Evolutionary conservation across 64 coral and sea anemone species (phyloP).

Genomic region (Astreopora myriophthalma): DNA sequence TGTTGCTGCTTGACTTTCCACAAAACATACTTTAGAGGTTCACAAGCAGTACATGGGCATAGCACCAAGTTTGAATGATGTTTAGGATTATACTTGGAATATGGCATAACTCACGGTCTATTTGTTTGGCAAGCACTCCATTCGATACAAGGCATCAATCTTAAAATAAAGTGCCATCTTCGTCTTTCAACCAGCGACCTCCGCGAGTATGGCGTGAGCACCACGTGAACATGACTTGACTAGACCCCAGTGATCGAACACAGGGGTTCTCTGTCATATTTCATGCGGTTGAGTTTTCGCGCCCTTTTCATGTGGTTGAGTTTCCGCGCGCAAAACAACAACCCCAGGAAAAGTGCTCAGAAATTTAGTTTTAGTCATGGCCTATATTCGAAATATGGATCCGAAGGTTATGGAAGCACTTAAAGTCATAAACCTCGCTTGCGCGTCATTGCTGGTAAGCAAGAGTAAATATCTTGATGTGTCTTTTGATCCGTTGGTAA

Average conservation of each 20-base stretch:
- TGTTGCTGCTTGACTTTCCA: conserved; percentile 5
- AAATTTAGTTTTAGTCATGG: no score
- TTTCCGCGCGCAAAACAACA: no score
- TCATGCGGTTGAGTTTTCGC: not conserved
- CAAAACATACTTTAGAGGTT: not conserved
- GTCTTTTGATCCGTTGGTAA: not conserved
- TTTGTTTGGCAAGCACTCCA: no score
- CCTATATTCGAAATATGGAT: no score
- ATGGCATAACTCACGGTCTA: conserved; percentile 14
- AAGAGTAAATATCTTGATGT: not conserved
- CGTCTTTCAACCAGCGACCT: no score
- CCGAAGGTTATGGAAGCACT: not conserved
- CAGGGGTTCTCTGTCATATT: not conserved
- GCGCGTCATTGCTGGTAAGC: not conserved
- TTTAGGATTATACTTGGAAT: conserved; percentile 6
- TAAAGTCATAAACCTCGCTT: not conserved
- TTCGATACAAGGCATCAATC: no score
- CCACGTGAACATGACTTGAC: no score
- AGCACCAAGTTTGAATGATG: not conserved
- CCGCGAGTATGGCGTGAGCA: no score
- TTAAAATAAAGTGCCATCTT: no score
- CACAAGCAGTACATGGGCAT: not conserved
- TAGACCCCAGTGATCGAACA: not conserved
- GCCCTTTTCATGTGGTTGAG: no score
- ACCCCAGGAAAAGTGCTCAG: no score